Base-by-base conservation (phyloP, 2,797 vertebrate species). In the Yasuhikotakia modesta region DNA sequence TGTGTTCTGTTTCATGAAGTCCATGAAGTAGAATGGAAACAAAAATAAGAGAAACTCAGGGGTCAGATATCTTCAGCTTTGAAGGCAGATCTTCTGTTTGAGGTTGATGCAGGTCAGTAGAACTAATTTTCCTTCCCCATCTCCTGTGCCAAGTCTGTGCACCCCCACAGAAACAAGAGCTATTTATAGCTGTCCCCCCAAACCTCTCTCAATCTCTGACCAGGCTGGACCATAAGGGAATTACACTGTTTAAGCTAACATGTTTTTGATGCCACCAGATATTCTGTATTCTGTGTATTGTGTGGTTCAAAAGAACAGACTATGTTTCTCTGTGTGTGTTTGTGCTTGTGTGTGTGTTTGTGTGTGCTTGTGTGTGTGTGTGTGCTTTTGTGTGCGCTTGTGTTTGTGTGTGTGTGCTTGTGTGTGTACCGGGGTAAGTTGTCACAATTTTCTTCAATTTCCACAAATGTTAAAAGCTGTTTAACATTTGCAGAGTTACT, bases 221-320 rank as follows among this genome's bases (percentile, higher is more conserved):
- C 60, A 19, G 73, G 52, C 39, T 22, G 53, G 64, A 68, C 52
- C 73, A 24, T 76, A 21, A 68, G 64, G 52, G 73, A 76, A 68
- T 68, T 68, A 30, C 39, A n/a, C 35, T 22, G 73, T 76, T 76
- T 68, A 67, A 68, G 68, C 73, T 58, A 64, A n/a, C 64, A 19
- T 68, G 73, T 24, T 58, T 73, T 68, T 46, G 64, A 76, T 76
- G 45, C 75, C 55, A 70, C 55, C 21, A 63, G 65, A 58, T 77
- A 68, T 53, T 50, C 64, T 76, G 74, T 17, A n/a, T 76, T 48
- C 13, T 68, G 24, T n/a, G 22, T 67, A n/a, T 76, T 48, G n/a
- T 68, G 24, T 5, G 35, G 53, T 69, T 68, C 66, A 58, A 69
- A 68, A 65, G 46, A 53, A 17, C 22, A 22, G 17, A 43, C 0